Percentiles rank a stretch among this genome's conserved stretches.
These are phyloP conservation scores for Sinhomidia bicolor DNA, from an alignment of 2,888 invertebrate species.

Conservation along the genomic window DNA sequence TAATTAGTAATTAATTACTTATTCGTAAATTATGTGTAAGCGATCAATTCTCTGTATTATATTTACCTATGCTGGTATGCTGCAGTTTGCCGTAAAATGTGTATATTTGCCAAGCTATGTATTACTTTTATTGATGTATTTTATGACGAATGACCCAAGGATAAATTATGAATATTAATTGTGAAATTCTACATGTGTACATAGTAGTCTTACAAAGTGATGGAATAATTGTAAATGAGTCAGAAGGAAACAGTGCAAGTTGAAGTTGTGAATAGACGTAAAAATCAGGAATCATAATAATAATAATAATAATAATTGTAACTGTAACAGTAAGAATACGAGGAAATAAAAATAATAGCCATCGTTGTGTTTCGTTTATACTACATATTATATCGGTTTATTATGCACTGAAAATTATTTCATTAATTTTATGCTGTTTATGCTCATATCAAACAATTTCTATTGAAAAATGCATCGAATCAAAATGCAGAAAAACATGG, in stretches of 20 bases:
- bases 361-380: slow-evolving; percentile 64
- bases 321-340: slow-evolving; percentile 39
- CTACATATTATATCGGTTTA: too few relatives aligned
- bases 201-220: slow-evolving; percentile 2
- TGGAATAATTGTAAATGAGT: slow-evolving; percentile 28
- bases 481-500: background rate
- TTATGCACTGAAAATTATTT: too few relatives aligned
- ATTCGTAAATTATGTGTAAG: too few relatives aligned
- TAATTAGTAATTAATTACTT: background rate
- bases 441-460: too few relatives aligned
- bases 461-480: too few relatives aligned
- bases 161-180: background rate
- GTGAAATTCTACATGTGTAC: background rate
- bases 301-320: background rate
- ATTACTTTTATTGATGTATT: background rate
- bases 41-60: too few relatives aligned
- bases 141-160: slow-evolving; percentile 34
- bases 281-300: too few relatives aligned
- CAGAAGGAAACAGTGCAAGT: slow-evolving; percentile 7
- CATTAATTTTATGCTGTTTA: too few relatives aligned
- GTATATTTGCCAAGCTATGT: background rate
- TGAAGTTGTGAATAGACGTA: slow-evolving; percentile 19
- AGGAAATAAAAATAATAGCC: slow-evolving; percentile 56
- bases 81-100: background rate
- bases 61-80: too few relatives aligned